phyloP scores from a whole-genome alignment of 2,113 vertebrate species.

The Eptesicus fuscus region DNA sequence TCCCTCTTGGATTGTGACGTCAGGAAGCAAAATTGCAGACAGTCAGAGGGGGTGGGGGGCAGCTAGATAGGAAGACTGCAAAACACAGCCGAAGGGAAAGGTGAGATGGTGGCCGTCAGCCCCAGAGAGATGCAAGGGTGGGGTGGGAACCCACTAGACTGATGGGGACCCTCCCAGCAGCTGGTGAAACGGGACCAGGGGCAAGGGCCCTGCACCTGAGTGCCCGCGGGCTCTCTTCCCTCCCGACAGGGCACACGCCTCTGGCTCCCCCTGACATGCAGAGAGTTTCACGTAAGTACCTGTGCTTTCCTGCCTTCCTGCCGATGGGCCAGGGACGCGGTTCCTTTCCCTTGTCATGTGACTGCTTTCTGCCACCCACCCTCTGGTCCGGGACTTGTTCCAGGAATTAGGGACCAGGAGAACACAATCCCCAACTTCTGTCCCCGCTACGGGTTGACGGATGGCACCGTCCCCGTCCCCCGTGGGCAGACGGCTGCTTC shows the following conservation, averaged over 20 bases:
- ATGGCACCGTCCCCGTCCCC: not conserved
- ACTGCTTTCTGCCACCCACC: not conserved
- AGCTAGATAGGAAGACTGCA: not conserved
- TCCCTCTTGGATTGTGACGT: constrained; percentile 61
- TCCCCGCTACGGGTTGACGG: not conserved
- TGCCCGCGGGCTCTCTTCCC: not conserved
- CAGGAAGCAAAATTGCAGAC: not conserved
- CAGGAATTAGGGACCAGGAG: not conserved
- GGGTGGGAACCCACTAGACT: not conserved
- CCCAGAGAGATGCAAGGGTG: not conserved
- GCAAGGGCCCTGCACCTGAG: not conserved
- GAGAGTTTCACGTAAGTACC: not conserved
- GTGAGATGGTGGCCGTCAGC: not conserved
- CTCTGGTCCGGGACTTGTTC: not conserved
- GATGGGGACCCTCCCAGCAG: not conserved
- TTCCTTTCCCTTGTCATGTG: not conserved
- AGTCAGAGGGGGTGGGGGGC: not conserved
- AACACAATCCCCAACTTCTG: not conserved
- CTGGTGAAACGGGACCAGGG: not conserved
- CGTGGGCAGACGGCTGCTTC: not conserved
- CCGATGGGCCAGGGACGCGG: not conserved
- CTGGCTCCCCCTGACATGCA: not conserved
- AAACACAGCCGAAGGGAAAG: constrained; percentile 28
- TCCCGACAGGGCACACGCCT: not conserved
- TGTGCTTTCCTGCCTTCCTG: not conserved